Evolutionary conservation across 2,113 vertebrate species (phyloP).

Genomic region (Ramphastos sulfuratus): DNA sequence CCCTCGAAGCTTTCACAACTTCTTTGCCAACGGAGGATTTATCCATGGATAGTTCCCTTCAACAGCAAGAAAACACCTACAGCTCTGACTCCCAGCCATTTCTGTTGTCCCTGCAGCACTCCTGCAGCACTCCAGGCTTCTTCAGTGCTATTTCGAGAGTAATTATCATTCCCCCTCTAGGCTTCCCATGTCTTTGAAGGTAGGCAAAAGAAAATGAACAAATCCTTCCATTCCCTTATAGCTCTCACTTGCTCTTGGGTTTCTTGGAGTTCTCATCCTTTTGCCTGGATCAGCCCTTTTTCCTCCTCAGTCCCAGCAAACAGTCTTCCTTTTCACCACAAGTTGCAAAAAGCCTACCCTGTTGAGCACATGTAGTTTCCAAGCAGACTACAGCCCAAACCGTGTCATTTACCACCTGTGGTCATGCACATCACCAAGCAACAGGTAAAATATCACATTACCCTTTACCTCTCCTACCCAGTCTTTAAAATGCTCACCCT

Average conservation of each 20-base stretch:
- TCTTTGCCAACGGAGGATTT: neutral
- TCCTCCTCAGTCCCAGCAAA: neutral
- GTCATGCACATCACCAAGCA: neutral
- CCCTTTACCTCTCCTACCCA: too few relatives aligned
- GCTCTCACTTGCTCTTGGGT: neutral
- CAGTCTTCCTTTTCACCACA: neutral
- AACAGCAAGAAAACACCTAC: neutral
- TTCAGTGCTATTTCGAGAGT: neutral
- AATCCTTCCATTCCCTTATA: neutral
- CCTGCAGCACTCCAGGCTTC: neutral
- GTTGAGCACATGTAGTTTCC: neutral
- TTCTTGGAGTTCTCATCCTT: neutral
- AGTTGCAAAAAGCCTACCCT: neutral
- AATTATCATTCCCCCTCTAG: neutral
- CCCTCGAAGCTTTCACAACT: neutral
- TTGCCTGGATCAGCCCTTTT: neutral
- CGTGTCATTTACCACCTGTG: neutral
- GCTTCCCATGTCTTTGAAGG: slow-evolving; percentile 14
- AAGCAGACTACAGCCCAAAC: neutral
- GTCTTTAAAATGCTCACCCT: neutral
- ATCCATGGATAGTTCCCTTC: neutral
- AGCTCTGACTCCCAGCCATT: neutral
- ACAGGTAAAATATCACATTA: neutral
- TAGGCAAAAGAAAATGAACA: neutral
- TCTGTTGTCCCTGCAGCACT: neutral